These are phyloP conservation scores for Pseudotriccus pelzelni DNA, from an alignment of 2,797 vertebrate species.

Conservation along the genomic window DNA sequence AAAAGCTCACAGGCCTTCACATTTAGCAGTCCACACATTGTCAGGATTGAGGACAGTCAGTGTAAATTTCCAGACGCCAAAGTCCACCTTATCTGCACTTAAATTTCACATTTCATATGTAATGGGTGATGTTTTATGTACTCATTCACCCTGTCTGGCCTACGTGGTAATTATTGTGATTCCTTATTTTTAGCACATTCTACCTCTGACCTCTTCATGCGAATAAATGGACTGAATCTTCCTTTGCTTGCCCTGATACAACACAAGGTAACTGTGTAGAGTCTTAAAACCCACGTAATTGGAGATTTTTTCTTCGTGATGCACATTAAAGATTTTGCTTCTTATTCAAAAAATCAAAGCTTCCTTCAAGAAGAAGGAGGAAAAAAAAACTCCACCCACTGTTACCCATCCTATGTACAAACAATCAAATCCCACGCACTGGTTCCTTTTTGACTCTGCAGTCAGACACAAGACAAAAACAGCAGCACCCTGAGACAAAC, in stretches of 20 bases:
- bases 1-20: not conserved
- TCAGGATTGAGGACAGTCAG: not conserved
- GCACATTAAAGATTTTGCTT: not conserved
- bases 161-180: not conserved
- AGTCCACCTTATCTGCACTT: not conserved
- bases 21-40: not conserved
- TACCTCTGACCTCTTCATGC: not conserved
- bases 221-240: not conserved
- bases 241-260: not conserved
- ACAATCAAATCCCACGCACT: not conserved
- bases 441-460: not conserved
- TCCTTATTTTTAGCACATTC: not conserved
- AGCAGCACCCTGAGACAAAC: not conserved
- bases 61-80: not conserved
- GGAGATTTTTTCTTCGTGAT: not conserved
- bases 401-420: not conserved
- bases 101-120: not conserved
- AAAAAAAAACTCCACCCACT: accelerated
- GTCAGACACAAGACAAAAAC: not conserved
- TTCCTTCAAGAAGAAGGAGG: not conserved
- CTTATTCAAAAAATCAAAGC: not conserved
- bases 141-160: not conserved
- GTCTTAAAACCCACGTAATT: not conserved
- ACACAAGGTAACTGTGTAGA: not conserved
- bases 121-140: no score